Conservation (phyloP, 2,113 vertebrate species). For the Phylloscopus trochilus region DNA sequence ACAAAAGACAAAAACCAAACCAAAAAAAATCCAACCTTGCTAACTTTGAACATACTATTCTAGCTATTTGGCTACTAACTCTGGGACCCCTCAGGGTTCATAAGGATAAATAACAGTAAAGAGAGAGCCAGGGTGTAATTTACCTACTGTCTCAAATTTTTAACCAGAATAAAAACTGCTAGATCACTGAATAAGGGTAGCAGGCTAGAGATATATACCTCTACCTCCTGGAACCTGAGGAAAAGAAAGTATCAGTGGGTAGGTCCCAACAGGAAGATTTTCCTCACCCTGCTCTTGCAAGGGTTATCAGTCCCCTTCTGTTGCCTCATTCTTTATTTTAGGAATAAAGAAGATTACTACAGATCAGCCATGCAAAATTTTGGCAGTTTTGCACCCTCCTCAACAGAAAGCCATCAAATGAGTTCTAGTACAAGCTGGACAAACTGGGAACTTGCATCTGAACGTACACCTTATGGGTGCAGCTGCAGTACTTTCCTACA, state of each 20-base stretch:
- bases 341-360: not conserved
- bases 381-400: not conserved
- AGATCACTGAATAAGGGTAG: not conserved
- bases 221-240: not conserved
- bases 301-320: not conserved
- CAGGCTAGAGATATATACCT: not conserved
- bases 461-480: not conserved
- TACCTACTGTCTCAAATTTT: not conserved
- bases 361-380: not conserved
- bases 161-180: not conserved
- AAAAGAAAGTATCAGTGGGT: not conserved
- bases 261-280: not conserved
- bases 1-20: not conserved
- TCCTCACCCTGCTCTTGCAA: not conserved
- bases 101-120: not conserved
- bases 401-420: not conserved
- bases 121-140: not conserved
- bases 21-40: not conserved
- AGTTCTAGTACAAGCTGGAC: not conserved
- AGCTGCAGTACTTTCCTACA: not conserved
- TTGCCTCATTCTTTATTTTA: not conserved
- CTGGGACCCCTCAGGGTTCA: not conserved
- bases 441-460: not conserved
- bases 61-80: not conserved
- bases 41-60: not conserved